A percentile compares a stretch with the other conserved stretches of the same genome.
Evolutionary conservation across 2,888 invertebrate species (phyloP).

Genomic region (Drosophila niveifrons): DNA sequence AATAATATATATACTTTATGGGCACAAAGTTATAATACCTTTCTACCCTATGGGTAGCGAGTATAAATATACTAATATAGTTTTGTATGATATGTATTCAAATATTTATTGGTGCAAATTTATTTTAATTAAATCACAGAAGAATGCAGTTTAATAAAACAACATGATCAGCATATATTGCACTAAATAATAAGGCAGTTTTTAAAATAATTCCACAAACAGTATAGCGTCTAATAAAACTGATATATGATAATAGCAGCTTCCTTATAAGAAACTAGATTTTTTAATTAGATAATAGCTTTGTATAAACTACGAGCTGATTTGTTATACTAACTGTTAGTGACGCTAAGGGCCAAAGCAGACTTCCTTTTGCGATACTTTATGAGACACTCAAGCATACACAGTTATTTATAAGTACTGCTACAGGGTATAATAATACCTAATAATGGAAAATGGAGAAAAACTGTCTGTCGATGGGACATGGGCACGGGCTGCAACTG

Average conservation of each 20-base stretch:
- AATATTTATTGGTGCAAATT: too few relatives aligned
- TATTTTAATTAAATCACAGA: too few relatives aligned
- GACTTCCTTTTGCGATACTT: constrained; percentile 2
- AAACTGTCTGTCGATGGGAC: not conserved
- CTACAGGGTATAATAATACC: constrained; percentile 31
- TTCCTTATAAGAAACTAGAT: not conserved
- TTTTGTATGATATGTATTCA: too few relatives aligned
- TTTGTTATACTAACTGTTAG: not conserved
- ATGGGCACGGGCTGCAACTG: constrained; percentile 50
- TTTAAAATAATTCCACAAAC: not conserved
- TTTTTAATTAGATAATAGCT: not conserved
- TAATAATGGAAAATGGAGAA: constrained; percentile 36
- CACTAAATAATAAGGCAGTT: not conserved
- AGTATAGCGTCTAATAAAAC: not conserved
- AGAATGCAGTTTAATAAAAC: too few relatives aligned
- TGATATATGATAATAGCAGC: not conserved
- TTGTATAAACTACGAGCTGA: not conserved
- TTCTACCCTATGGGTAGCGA: too few relatives aligned
- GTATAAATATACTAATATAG: too few relatives aligned
- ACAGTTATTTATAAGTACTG: not conserved
- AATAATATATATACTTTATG: too few relatives aligned
- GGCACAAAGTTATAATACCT: too few relatives aligned
- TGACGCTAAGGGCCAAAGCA: not conserved
- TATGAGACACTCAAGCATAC: not conserved
- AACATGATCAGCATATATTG: not conserved